Percentiles rank a stretch among this genome's conserved stretches.
These are phyloP conservation scores for Chaetophractus vellerosus DNA, from an alignment of 2,797 vertebrate genomes.

Conservation along the genomic window DNA sequence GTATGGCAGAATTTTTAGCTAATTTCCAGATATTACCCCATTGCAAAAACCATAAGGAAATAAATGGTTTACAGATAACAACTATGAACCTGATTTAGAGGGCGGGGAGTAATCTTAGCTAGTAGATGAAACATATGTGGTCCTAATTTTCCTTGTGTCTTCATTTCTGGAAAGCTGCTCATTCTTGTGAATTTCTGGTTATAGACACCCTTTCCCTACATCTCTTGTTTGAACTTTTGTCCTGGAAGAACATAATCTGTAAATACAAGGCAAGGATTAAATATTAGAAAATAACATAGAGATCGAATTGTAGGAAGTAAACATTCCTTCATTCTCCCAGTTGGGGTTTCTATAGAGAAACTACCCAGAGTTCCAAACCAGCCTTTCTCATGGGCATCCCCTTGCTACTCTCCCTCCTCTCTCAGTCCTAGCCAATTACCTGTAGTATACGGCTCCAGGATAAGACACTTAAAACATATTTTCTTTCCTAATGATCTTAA, in stretches of 20 bases:
- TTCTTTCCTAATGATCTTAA: no score
- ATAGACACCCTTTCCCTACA: conserved; percentile 1
- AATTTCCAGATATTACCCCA: conserved; percentile 27
- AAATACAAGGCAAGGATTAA: conserved; percentile 33
- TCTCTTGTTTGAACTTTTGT: conserved; percentile 64
- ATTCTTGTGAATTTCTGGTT: conserved; percentile 20
- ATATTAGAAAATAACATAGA: conserved; percentile 18
- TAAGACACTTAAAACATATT: not conserved
- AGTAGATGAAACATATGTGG: conserved; percentile 31
- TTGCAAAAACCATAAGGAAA: conserved; percentile 7
- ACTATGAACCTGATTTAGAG: not conserved
- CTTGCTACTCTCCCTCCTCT: not conserved
- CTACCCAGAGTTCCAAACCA: not conserved
- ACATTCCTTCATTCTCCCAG: not conserved
- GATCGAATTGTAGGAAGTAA: conserved; percentile 2
- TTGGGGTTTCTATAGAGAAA: not conserved
- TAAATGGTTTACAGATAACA: conserved; percentile 17
- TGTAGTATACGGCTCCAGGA: not conserved
- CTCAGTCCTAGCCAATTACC: not conserved
- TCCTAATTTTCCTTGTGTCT: conserved; percentile 44
- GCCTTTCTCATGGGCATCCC: not conserved
- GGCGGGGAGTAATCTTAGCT: not conserved
- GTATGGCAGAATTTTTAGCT: not conserved
- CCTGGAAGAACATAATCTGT: conserved; percentile 42
- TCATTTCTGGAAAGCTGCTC: conserved; percentile 39